Conservation (phyloP, 2,888 invertebrate species). For the Nomada fabriciana region DNA sequence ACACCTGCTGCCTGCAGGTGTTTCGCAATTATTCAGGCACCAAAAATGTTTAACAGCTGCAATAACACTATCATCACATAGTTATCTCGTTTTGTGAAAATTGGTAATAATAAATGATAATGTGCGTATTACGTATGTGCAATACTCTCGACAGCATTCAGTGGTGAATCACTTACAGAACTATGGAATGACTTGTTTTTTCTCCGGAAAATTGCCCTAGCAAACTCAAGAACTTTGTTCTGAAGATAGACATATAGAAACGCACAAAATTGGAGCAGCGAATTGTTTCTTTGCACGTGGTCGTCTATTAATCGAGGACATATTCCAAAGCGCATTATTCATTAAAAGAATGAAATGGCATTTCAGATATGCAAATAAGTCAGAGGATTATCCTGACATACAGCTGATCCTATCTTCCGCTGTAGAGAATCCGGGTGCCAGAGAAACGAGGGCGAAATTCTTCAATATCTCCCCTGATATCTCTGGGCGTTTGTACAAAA, state of each 20-base stretch:
- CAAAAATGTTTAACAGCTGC: no score
- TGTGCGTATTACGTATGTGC: no score
- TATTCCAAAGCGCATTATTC: not conserved
- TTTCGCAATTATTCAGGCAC: no score
- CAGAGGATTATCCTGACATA: slow-evolving; percentile 57
- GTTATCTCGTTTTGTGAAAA: not conserved
- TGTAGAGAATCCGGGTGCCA: slow-evolving; percentile 27
- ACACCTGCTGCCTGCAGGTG: no score
- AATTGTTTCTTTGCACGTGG: not conserved
- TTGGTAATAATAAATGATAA: not conserved
- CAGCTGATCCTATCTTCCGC: slow-evolving; percentile 21
- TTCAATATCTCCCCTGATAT: not conserved
- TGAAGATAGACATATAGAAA: not conserved
- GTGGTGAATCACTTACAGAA: no score
- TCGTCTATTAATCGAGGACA: no score
- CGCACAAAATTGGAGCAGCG: not conserved
- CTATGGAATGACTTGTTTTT: no score
- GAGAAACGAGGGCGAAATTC: not conserved
- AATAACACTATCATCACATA: no score
- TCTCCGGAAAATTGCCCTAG: no score
- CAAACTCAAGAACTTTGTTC: no score
- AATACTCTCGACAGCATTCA: no score
- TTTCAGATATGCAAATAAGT: slow-evolving; percentile 47
- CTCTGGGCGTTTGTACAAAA: not conserved
- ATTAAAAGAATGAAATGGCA: not conserved